phyloP scores from a whole-genome alignment of 2,113 vertebrate genomes.

The Semicossyphus pulcher region DNA sequence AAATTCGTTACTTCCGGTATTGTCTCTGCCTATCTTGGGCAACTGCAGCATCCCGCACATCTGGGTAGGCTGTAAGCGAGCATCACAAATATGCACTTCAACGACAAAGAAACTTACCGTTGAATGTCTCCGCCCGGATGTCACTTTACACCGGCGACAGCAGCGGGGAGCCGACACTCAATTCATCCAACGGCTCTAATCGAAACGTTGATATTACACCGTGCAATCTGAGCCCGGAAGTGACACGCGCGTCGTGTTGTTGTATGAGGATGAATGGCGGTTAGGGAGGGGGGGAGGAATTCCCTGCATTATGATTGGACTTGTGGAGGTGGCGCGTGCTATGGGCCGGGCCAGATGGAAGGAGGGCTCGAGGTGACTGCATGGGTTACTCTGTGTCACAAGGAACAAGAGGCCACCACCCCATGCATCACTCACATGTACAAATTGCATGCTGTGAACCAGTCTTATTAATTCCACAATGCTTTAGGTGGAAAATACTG shows the following conservation, averaged over 20 bases:
- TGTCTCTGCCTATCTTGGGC: not conserved
- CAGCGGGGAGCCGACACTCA: not conserved
- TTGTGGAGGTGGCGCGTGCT: conserved; percentile 80
- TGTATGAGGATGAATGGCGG: not conserved
- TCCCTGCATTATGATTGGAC: conserved; percentile 77
- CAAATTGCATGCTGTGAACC: not conserved
- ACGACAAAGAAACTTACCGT: conserved; percentile 40
- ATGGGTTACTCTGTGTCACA: conserved; percentile 63
- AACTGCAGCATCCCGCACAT: conserved; percentile 30
- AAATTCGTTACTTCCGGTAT: not conserved
- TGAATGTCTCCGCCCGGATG: not conserved
- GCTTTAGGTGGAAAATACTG: not conserved
- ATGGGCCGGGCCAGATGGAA: conserved; percentile 57
- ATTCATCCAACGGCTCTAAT: not conserved
- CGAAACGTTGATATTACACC: not conserved
- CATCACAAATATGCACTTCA: not conserved
- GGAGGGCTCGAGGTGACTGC: conserved; percentile 42
- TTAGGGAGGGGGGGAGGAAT: not conserved
- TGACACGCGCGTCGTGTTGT: conserved; percentile 35
- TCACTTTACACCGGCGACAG: not conserved
- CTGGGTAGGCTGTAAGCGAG: not conserved
- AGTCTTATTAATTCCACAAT: not conserved
- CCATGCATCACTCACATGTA: not conserved
- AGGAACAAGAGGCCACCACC: not conserved
- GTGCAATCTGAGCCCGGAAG: conserved; percentile 47